Evolutionary conservation across 2,888 invertebrate genomes (phyloP), one percentile per base, ranked within the genome.

Genomic region (Brachypalpus laphriformis): DNA sequence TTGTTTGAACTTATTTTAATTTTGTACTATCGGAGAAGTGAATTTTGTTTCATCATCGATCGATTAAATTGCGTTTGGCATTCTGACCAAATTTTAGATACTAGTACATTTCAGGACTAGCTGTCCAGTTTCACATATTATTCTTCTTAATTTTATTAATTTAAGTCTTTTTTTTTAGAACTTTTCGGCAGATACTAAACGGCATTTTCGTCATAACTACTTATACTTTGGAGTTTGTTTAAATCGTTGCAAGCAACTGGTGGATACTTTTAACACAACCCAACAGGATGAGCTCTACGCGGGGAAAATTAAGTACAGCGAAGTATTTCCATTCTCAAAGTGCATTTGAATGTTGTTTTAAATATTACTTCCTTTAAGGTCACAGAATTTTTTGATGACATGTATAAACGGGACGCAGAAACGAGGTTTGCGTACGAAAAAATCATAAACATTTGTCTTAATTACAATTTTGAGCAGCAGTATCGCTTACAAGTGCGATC

Each of bases 171-270:
- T 25, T 49, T 34, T 40, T 18, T 9, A 88, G 11, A 72, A 47
- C 5, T 82, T 89, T 20, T 90, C 90, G 4, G 42, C 72, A 2
- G 89, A 89, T 34, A 75, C 59, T 0, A 90, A 89, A 20, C 89
- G 88, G 54, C 86, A 88, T n/a, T 91, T 87, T 59, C 88, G 89
- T 0, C 90, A 89, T 75, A 90, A 91, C 87, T 88, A 77, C 28
- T 66, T 91, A 0, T 89, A 90, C 40, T 87, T 90, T 76, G 91
- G 91, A 1, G 88, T 91, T 0, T 91, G 91, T 56, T 63, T 91
- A 42, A 88, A 90, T 37, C 86, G 75, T n/a, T 91, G 91, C 68
- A 87, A 87, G 37, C 66, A 76, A 0, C 20, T 66, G 0, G 28
- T 89, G 0, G 71, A 75, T 8, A 49, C 88, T 0, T 63, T 89